Percentiles rank a stretch among this genome's conserved stretches.
Evolutionary conservation across 2,797 vertebrate genomes (phyloP).

Genomic region (Sparus aurata): DNA sequence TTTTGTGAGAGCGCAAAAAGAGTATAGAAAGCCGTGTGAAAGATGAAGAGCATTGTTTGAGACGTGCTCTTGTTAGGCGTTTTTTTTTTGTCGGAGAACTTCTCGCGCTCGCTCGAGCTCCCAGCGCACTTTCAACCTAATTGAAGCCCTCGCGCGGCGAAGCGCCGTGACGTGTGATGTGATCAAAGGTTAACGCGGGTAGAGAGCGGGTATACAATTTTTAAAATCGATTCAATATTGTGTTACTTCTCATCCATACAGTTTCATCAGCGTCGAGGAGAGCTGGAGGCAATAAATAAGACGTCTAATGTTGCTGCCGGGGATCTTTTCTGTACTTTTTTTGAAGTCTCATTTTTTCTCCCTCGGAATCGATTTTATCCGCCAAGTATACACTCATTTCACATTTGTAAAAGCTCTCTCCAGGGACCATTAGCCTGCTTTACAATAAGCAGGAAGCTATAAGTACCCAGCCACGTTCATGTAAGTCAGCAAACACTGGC

Average conservation of each 20-base stretch:
- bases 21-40: slow-evolving; percentile 60
- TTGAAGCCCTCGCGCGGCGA: slow-evolving; percentile 43
- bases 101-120: slow-evolving; percentile 52
- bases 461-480: background rate
- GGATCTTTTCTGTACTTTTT: slow-evolving; percentile 20
- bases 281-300: slow-evolving; percentile 40
- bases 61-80: slow-evolving; percentile 67
- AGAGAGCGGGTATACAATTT: slow-evolving; percentile 24
- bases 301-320: slow-evolving; percentile 8
- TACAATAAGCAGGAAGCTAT: background rate
- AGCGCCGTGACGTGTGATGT: slow-evolving; percentile 42
- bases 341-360: slow-evolving; percentile 8
- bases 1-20: slow-evolving; percentile 32
- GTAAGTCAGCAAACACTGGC: background rate
- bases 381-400: background rate
- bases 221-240: slow-evolving; percentile 52
- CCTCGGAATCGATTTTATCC: slow-evolving; percentile 27
- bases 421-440: background rate
- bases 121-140: slow-evolving; percentile 68
- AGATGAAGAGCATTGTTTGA: slow-evolving; percentile 76
- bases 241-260: slow-evolving; percentile 48
- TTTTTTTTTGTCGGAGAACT: slow-evolving; percentile 28
- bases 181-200: slow-evolving; percentile 57
- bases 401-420: background rate
- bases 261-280: slow-evolving; percentile 38